Percentiles rank a stretch among this genome's conserved stretches.
Evolutionary conservation across 2,888 invertebrate species (phyloP).

Genomic region (Rhagonycha lutea): DNA sequence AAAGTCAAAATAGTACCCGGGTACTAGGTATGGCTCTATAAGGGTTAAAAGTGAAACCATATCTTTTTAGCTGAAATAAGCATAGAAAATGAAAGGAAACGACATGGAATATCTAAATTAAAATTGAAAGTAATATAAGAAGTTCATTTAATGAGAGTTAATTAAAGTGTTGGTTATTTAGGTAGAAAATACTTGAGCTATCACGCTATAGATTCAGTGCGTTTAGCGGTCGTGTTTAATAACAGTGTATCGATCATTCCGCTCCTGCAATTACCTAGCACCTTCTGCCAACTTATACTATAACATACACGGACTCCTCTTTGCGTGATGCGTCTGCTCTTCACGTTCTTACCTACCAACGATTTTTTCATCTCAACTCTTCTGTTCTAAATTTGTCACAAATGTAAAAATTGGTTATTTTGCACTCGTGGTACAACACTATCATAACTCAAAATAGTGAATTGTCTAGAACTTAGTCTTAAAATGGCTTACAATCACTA

Average conservation of each 20-base stretch:
- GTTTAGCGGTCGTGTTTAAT: slow-evolving; percentile 44
- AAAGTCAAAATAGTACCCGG: too few relatives aligned
- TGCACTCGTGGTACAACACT: too few relatives aligned
- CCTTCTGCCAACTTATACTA: slow-evolving; percentile 38
- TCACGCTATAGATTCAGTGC: slow-evolving; percentile 36
- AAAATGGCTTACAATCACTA: too few relatives aligned
- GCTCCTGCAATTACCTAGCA: slow-evolving; percentile 47
- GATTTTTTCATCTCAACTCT: slow-evolving; percentile 16
- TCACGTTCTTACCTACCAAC: slow-evolving; percentile 18
- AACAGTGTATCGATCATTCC: slow-evolving; percentile 45
- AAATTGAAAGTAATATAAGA: slow-evolving; percentile 10
- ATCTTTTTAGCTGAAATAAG: background rate
- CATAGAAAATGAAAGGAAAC: background rate
- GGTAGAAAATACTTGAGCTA: slow-evolving; percentile 24
- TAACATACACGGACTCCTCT: slow-evolving; percentile 33
- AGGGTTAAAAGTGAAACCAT: background rate
- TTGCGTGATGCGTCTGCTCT: slow-evolving; percentile 29
- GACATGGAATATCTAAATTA: background rate
- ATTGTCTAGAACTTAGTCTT: too few relatives aligned
- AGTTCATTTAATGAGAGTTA: slow-evolving; percentile 17
- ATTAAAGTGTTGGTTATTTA: slow-evolving; percentile 27
- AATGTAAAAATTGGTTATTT: slow-evolving; percentile 31
- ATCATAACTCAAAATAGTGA: too few relatives aligned
- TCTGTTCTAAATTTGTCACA: slow-evolving; percentile 35
- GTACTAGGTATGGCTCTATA: too few relatives aligned